These are phyloP conservation scores for Urocolius indicus DNA, from an alignment of 2,113 vertebrate species.

Conservation along the genomic window DNA sequence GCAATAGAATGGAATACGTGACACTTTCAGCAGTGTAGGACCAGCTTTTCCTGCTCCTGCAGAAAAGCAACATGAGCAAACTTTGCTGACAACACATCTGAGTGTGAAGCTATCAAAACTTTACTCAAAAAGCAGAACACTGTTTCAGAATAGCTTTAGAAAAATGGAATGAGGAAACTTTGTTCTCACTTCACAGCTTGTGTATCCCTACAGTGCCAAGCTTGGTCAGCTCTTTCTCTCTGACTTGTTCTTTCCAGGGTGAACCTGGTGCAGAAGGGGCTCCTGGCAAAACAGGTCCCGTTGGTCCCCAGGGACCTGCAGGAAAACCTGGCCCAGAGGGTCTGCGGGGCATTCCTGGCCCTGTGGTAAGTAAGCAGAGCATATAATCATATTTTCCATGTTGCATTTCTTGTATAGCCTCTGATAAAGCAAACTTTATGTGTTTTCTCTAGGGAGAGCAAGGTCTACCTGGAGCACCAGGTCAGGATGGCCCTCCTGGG, in stretches of 20 bases:
- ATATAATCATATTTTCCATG: background rate
- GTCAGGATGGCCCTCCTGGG: conserved; percentile 95
- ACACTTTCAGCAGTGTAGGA: background rate
- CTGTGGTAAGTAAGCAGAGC: conserved; percentile 84
- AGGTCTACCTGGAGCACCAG: conserved; percentile 92
- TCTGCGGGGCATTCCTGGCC: conserved; percentile 93
- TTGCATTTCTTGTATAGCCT: background rate
- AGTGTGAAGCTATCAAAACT: background rate
- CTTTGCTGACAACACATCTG: background rate
- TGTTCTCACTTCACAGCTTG: background rate
- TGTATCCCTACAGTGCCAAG: background rate
- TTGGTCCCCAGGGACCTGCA: conserved; percentile 92
- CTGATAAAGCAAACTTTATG: background rate
- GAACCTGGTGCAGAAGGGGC: conserved; percentile 93
- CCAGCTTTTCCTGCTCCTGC: background rate
- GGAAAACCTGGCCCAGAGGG: conserved; percentile 96
- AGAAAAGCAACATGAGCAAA: background rate
- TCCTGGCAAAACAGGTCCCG: conserved; percentile 94
- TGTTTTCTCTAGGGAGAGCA: conserved; percentile 89
- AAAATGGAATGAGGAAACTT: background rate
- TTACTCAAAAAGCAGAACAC: background rate
- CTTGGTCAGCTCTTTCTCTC: background rate
- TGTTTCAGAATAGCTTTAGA: background rate
- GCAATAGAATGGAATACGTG: background rate
- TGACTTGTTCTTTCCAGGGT: conserved; percentile 78